phyloP scores from a whole-genome alignment of 1,140 invertebrate species.

The Drosophila oshimai region DNA sequence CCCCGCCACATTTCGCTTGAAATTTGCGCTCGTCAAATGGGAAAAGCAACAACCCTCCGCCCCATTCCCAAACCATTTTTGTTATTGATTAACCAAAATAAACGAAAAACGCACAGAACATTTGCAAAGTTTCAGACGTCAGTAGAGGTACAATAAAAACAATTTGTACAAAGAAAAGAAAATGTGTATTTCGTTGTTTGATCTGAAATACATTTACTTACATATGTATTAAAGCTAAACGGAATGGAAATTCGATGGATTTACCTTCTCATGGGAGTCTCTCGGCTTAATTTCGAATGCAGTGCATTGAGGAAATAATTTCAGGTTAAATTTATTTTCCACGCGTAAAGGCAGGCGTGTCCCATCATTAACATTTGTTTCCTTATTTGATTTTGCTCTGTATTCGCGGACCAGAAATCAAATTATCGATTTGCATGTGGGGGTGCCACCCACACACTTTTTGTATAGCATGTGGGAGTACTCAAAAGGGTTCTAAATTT shows the following conservation, averaged over 20 bases:
- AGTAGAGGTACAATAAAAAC: slow-evolving; percentile 30
- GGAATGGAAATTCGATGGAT: slow-evolving; percentile 13
- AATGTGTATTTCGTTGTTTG: slow-evolving; percentile 15
- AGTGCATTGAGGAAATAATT: slow-evolving; percentile 24
- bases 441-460: neutral
- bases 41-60: neutral
- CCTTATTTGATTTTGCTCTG: slow-evolving; percentile 31
- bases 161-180: slow-evolving; percentile 16
- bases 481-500: neutral
- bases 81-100: slow-evolving; percentile 55
- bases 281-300: slow-evolving; percentile 5
- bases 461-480: neutral
- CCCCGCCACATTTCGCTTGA: slow-evolving; percentile 40
- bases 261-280: neutral
- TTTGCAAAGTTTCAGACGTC: slow-evolving; percentile 58
- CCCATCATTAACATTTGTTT: slow-evolving; percentile 38
- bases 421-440: slow-evolving; percentile 24
- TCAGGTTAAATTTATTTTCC: slow-evolving; percentile 20
- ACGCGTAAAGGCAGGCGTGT: slow-evolving; percentile 18
- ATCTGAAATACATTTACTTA: neutral
- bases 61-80: slow-evolving; percentile 8
- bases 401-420: slow-evolving; percentile 27
- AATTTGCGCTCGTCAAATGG: slow-evolving; percentile 38
- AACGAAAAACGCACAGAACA: slow-evolving; percentile 17
- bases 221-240: neutral